These are phyloP conservation scores for Acrobasis repandana DNA, from an alignment of 2,888 invertebrate species.

Conservation along the genomic window DNA sequence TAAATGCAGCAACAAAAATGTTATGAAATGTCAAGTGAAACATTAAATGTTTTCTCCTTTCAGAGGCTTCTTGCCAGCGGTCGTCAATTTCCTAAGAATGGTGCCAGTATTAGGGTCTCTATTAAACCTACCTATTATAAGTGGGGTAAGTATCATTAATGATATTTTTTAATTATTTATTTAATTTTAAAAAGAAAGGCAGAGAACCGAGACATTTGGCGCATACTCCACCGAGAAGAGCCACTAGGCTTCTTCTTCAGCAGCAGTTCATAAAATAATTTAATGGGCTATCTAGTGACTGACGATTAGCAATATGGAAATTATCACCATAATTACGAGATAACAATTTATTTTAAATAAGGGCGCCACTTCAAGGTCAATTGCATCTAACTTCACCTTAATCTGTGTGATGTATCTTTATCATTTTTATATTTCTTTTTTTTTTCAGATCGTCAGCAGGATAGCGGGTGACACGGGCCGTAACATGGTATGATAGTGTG, in stretches of 20 bases:
- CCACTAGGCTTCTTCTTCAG: too few species aligned
- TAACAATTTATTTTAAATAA: too few species aligned
- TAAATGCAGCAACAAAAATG: too few species aligned
- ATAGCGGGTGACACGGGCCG: constrained; percentile 92
- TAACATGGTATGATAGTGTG: constrained; percentile 88
- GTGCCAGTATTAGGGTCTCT: constrained; percentile 95
- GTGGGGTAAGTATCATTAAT: constrained; percentile 80
- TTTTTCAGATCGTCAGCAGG: constrained; percentile 88
- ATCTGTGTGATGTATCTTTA: constrained; percentile 28
- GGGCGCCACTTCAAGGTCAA: too few species aligned
- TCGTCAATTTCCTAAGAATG: constrained; percentile 96
- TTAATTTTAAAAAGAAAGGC: constrained; percentile 6
- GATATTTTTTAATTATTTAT: not conserved
- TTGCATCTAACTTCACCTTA: too few species aligned
- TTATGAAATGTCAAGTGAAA: too few species aligned
- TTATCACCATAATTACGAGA: too few species aligned
- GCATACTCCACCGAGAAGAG: too few species aligned
- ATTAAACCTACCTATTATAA: constrained; percentile 94
- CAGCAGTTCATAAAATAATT: too few species aligned
- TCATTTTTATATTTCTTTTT: constrained; percentile 52
- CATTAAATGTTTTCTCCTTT: constrained; percentile 35
- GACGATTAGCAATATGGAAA: too few species aligned
- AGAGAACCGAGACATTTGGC: too few species aligned
- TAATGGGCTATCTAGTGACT: too few species aligned
- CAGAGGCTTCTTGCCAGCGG: constrained; percentile 99